These are phyloP conservation scores for Dysidea cf. avara DNA, from an alignment of 37 sponge, comb jelly and placozoan species.

Conservation along the genomic window DNA sequence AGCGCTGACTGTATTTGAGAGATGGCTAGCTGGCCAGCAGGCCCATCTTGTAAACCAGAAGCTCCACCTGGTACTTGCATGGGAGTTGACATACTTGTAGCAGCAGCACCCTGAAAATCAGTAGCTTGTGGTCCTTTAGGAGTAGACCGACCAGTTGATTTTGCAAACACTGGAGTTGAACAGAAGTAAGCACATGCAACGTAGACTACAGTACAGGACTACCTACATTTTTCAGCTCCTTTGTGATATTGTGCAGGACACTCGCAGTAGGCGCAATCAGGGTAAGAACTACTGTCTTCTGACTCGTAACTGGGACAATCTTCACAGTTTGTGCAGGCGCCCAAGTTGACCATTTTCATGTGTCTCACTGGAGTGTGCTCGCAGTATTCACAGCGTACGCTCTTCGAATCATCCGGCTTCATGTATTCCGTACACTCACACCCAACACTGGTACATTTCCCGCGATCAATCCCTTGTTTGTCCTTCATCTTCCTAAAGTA, in stretches of 20 bases:
- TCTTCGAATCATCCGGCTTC: not conserved
- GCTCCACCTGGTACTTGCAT: too few relatives aligned
- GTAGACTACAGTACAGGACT: not conserved
- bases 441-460: slow-evolving; percentile 37
- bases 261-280: slow-evolving; percentile 56
- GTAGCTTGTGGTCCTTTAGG: too few relatives aligned
- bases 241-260: slow-evolving; percentile 39
- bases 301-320: slow-evolving; percentile 53
- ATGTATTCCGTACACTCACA: slow-evolving; percentile 61
- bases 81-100: too few relatives aligned
- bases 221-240: slow-evolving; percentile 37
- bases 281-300: slow-evolving; percentile 32
- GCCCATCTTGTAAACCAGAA: too few relatives aligned
- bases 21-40: too few relatives aligned
- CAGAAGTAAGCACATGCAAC: too few relatives aligned
- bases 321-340: slow-evolving; percentile 36
- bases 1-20: too few relatives aligned
- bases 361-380: slow-evolving; percentile 59
- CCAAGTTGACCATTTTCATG: slow-evolving; percentile 46
- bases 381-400: slow-evolving; percentile 63
- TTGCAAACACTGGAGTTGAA: too few relatives aligned
- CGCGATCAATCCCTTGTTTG: slow-evolving; percentile 43
- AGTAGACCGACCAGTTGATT: too few relatives aligned
- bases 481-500: slow-evolving; percentile 42
- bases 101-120: too few relatives aligned